phyloP scores from a whole-genome alignment of 2,888 invertebrate species.

The Heliconius cydno region DNA sequence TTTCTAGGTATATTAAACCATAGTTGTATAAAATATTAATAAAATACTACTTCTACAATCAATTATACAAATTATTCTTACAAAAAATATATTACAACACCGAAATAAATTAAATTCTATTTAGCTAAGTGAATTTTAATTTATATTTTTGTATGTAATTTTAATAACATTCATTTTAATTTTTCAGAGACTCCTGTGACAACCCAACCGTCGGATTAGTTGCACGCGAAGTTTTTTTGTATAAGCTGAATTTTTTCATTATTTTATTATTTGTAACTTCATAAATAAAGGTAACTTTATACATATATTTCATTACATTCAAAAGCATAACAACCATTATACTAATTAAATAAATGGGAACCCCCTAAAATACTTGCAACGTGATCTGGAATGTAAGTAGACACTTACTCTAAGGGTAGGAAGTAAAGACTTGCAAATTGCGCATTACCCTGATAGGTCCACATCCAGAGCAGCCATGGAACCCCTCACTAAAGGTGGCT shows the following conservation, averaged over 20 bases:
- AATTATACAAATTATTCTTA: not conserved
- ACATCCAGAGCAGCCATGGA: constrained; percentile 61
- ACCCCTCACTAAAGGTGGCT: constrained; percentile 81
- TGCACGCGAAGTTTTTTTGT: not conserved
- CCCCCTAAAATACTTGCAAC: constrained; percentile 18
- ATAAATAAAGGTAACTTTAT: not conserved
- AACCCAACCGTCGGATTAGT: not conserved
- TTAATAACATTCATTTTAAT: not conserved
- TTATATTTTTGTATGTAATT: not conserved
- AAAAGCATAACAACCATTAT: not conserved
- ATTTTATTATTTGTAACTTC: not conserved
- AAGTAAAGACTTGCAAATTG: constrained; percentile 42
- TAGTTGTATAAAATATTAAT: not conserved
- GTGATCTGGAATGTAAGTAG: constrained; percentile 36
- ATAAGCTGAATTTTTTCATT: not conserved
- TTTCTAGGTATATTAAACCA: too few relatives aligned
- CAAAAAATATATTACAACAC: not conserved
- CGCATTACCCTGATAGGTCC: constrained; percentile 45
- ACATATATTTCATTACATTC: not conserved
- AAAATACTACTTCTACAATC: not conserved
- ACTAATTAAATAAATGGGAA: constrained; percentile 26
- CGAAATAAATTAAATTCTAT: not conserved
- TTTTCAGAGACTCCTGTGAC: constrained; percentile 8
- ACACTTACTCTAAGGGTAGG: constrained; percentile 30
- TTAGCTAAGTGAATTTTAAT: not conserved